These are phyloP conservation scores for Struthidea cinerea DNA, from an alignment of 2,113 vertebrate genomes.

Conservation along the genomic window DNA sequence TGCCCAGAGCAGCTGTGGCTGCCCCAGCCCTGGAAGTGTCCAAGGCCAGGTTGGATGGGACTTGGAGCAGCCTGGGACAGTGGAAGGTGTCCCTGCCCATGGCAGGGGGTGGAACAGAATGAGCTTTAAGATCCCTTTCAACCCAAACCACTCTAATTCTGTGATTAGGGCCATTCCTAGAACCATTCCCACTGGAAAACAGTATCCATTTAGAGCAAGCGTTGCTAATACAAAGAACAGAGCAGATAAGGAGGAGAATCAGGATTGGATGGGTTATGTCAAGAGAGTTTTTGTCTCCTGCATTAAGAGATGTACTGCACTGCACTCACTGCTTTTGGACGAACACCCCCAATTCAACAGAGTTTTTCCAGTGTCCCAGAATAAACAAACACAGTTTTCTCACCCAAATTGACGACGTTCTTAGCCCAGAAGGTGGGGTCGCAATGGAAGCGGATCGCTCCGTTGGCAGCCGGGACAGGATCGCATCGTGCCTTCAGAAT, in stretches of 20 bases:
- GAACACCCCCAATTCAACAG: background rate
- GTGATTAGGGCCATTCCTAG: background rate
- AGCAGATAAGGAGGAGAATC: background rate
- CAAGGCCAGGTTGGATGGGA: background rate
- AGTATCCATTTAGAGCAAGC: background rate
- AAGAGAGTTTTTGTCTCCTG: background rate
- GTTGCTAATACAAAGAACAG: background rate
- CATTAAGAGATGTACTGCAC: background rate
- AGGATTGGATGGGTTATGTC: background rate
- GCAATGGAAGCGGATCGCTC: conserved; percentile 94
- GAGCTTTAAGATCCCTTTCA: background rate
- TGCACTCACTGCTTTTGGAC: background rate
- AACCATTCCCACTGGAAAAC: background rate
- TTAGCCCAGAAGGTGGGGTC: conserved; percentile 99
- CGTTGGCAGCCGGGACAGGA: conserved; percentile 90
- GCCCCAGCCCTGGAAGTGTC: background rate
- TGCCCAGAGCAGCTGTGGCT: background rate
- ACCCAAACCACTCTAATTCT: background rate
- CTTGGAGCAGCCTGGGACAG: background rate
- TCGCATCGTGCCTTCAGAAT: conserved; percentile 92
- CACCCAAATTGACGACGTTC: conserved; percentile 97
- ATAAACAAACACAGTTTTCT: conserved; percentile 13
- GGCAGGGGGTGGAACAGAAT: too few relatives aligned
- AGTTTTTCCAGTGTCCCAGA: background rate
- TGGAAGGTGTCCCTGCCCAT: background rate